Conservation (phyloP, 2,888 invertebrate genomes). For the Xanthia togata region DNA sequence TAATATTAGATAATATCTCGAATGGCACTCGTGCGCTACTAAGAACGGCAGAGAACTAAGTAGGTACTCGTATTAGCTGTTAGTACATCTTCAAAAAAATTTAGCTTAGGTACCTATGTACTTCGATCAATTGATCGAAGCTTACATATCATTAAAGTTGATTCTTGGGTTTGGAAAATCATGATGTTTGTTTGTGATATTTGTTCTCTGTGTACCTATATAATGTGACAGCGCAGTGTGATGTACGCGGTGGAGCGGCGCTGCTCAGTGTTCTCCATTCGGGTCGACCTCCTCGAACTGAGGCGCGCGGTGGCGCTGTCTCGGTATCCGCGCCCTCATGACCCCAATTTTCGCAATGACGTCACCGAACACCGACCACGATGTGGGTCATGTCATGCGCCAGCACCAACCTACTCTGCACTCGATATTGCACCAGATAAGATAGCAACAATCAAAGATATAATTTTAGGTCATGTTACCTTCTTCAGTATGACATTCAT, state of each 20-base stretch:
- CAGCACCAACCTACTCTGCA: constrained; percentile 70
- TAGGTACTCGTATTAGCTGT: no score
- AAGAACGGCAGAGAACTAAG: neutral
- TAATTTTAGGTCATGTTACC: constrained; percentile 49
- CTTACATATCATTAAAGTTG: neutral
- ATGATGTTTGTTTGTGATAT: constrained; percentile 11
- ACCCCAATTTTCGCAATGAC: constrained; percentile 87
- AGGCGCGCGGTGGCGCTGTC: constrained; percentile 69
- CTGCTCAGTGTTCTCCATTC: constrained; percentile 51
- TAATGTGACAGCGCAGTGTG: neutral
- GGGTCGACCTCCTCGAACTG: constrained; percentile 68
- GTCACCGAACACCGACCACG: constrained; percentile 83
- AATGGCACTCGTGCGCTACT: neutral
- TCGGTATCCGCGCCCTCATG: constrained; percentile 81
- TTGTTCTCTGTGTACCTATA: neutral
- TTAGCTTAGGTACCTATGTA: no score
- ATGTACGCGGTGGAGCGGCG: constrained; percentile 21
- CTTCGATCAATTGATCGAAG: no score
- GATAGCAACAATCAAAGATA: constrained; percentile 62
- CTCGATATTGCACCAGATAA: constrained; percentile 69
- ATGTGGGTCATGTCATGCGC: constrained; percentile 82
- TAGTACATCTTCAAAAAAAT: neutral
- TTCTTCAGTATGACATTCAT: constrained; percentile 31
- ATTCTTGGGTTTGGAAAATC: neutral
- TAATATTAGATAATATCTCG: constrained; percentile 20